Conservation (phyloP, 2,888 invertebrate genomes). For the Cosmopolites sordidus region DNA sequence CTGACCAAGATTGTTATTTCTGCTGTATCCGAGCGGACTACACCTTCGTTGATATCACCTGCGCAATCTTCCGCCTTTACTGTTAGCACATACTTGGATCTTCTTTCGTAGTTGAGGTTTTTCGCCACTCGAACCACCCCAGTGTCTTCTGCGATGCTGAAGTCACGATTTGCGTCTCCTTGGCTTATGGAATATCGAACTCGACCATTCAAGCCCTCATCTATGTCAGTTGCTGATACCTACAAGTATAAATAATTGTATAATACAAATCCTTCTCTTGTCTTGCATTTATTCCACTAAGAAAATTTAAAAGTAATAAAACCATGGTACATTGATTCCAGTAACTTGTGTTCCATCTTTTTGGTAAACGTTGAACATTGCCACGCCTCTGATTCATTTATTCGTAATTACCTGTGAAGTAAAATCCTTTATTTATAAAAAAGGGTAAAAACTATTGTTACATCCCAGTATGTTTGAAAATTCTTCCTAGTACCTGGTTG, state of each 20-base stretch:
- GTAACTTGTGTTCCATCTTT: no score
- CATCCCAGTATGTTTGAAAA: no score
- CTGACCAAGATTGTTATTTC: slow-evolving; percentile 70
- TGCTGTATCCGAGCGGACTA: slow-evolving; percentile 67
- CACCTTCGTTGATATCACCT: slow-evolving; percentile 57
- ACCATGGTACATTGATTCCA: no score
- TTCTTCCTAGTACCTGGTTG: no score
- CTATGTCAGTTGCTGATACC: slow-evolving; percentile 86
- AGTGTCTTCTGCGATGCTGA: slow-evolving; percentile 86
- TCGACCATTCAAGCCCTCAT: slow-evolving; percentile 85
- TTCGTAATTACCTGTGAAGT: no score
- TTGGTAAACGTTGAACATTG: no score
- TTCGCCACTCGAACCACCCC: slow-evolving; percentile 89
- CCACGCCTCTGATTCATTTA: no score
- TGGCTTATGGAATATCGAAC: slow-evolving; percentile 84
- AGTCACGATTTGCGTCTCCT: slow-evolving; percentile 88
- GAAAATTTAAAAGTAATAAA: no score
- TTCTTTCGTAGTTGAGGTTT: slow-evolving; percentile 89
- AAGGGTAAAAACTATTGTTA: no score
- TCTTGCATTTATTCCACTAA: no score
- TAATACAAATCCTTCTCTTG: background rate
- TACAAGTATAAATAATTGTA: slow-evolving; percentile 40
- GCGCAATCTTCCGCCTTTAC: slow-evolving; percentile 88
- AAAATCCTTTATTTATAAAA: no score
- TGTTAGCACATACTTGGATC: slow-evolving; percentile 75